Evolutionary conservation across 2,888 invertebrate species (phyloP).

Genomic region (Sinohyriopsis cumingii): DNA sequence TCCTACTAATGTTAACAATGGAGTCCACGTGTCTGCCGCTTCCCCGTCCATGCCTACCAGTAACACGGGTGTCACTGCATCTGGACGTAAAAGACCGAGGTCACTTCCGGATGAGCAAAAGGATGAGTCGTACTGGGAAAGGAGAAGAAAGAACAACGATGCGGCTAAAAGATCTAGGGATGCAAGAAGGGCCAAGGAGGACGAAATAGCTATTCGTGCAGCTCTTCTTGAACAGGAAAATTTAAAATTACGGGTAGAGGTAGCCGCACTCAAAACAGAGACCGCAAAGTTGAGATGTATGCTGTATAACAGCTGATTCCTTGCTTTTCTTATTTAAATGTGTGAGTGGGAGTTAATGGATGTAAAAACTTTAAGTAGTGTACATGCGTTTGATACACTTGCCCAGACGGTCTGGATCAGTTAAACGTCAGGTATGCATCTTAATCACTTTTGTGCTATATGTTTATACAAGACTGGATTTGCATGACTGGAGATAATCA

Average conservation of each 20-base stretch:
- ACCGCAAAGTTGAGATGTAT: slow-evolving; percentile 76
- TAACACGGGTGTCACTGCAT: slow-evolving; percentile 14
- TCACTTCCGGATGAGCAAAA: slow-evolving; percentile 73
- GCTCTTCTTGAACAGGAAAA: slow-evolving; percentile 91
- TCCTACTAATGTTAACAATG: slow-evolving; percentile 21
- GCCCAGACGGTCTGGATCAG: too few species aligned
- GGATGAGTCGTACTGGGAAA: slow-evolving; percentile 90
- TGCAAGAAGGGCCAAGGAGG: slow-evolving; percentile 90
- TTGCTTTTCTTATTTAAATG: neutral
- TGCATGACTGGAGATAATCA: too few species aligned
- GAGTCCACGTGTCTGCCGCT: slow-evolving; percentile 10
- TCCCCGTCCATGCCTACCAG: slow-evolving; percentile 9
- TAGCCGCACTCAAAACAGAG: slow-evolving; percentile 80
- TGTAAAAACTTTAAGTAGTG: too few species aligned
- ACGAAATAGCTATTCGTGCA: slow-evolving; percentile 91
- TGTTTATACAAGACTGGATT: too few species aligned
- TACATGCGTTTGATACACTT: too few species aligned
- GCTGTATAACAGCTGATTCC: slow-evolving; percentile 68
- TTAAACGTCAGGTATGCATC: too few species aligned
- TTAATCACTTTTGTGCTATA: too few species aligned
- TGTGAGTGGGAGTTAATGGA: too few species aligned
- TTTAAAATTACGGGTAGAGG: slow-evolving; percentile 82
- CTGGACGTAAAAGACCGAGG: slow-evolving; percentile 54
- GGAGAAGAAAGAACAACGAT: slow-evolving; percentile 92
- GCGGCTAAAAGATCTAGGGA: slow-evolving; percentile 96